Evolutionary conservation across 2,113 vertebrate species (phyloP).

Genomic region (Otolemur garnettii): DNA sequence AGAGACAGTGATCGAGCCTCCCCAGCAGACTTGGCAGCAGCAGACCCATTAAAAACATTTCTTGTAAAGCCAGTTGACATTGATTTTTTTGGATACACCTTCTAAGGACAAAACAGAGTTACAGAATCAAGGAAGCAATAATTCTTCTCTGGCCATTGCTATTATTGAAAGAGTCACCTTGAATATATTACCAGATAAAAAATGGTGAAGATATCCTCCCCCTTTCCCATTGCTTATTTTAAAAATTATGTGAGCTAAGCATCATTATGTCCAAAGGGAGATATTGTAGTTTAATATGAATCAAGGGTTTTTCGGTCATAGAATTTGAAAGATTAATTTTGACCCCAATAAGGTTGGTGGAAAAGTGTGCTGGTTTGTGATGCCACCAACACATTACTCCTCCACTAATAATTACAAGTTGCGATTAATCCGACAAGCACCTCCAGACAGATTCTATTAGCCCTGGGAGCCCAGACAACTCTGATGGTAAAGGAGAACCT

Average conservation of each 20-base stretch:
- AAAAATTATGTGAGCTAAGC: not conserved
- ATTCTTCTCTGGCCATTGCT: conserved; percentile 33
- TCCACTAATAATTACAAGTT: not conserved
- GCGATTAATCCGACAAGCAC: not conserved
- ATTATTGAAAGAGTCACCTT: conserved; percentile 42
- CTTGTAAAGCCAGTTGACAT: conserved; percentile 63
- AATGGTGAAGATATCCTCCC: not conserved
- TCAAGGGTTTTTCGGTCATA: not conserved
- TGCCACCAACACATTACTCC: not conserved
- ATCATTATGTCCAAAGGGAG: not conserved
- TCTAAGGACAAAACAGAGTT: conserved; percentile 56
- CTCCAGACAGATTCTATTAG: not conserved
- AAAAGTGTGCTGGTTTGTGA: not conserved
- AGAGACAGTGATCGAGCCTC: conserved; percentile 6
- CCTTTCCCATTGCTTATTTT: not conserved
- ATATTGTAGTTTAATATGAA: not conserved
- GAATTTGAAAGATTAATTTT: conserved; percentile 7
- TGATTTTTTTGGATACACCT: conserved; percentile 62
- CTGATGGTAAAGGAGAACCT: not conserved
- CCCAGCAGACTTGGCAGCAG: not conserved
- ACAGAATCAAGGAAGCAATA: conserved; percentile 62
- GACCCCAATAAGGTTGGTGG: not conserved
- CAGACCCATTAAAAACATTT: conserved; percentile 53
- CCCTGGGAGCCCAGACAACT: not conserved
- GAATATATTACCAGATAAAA: not conserved